Base-by-base conservation (phyloP, 2,113 vertebrate species). In the Anthoscopus minutus region DNA sequence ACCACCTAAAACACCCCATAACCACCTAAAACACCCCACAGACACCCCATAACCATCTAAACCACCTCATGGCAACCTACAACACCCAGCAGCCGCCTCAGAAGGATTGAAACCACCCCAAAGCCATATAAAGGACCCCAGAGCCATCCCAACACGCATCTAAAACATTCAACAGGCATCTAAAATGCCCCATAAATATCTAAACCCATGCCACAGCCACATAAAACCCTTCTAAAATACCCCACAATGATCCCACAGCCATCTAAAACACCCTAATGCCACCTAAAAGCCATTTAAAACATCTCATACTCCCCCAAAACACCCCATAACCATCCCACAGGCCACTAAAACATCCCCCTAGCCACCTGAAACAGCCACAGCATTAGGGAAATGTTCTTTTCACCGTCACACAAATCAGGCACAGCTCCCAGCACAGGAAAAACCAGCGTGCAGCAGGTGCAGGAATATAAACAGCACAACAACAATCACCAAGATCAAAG, bases 181-280 rank as follows among this genome's bases (percentile, higher is more conserved):
- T 7, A 20, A 65, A 45, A 17, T 4, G 60, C 9, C 30, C 28
- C 19, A n/a, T 14, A 11, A 24, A 2, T 31, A 45, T 10, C 8
- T 60, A 20, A 60, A 38, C 38, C 8, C 42, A 50, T 10, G 7
- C 16, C 25, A 79, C 2, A 24, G 8, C 17, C 21, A 54, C 7
- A 8, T 13, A 19, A 47, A 47, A n/a, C 6, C 16, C 14, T 8
- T 6, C 31, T 28, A 37, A 67, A 67, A 61, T 1, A 38, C 24
- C 58, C 8, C 31, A 24, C 2, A 38, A 5, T 8, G 37, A 12
- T 7, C 14, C 2, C 18, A 45, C 0, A 40, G 3, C 6, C 57
- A 16, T 0, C 14, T n/a, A 44, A 56, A 80, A 6, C 19, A 44
- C 13, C 12, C 9, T 15, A n/a, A 2, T 6, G 40, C 7, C 33